phyloP scores from a whole-genome alignment of 2,888 invertebrate species.

The Drosophila borborema region DNA sequence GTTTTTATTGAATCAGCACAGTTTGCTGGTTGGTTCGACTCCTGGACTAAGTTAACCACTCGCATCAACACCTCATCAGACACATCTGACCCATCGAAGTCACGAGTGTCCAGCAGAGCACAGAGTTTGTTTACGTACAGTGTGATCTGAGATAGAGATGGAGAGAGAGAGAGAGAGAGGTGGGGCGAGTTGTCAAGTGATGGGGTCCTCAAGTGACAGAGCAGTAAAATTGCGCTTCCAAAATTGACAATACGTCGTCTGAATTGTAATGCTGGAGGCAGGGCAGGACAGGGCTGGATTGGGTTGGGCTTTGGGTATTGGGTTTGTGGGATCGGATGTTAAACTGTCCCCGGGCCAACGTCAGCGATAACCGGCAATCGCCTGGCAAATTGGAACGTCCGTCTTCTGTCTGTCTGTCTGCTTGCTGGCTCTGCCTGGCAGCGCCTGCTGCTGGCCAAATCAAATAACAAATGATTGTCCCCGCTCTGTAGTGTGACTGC shows the following conservation, averaged over 20 bases:
- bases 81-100: conserved; percentile 13
- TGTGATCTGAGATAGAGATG: conserved; percentile 16
- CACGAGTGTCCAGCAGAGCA: conserved; percentile 23
- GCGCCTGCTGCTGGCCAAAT: conserved; percentile 58
- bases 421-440: neutral
- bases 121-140: conserved; percentile 33
- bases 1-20: neutral
- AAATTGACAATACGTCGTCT: conserved; percentile 51
- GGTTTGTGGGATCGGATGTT: conserved; percentile 5
- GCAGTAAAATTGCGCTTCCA: conserved; percentile 49
- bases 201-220: conserved; percentile 30
- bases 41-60: conserved; percentile 9
- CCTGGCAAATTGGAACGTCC: conserved; percentile 62
- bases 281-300: neutral
- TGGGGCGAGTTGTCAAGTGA: conserved; percentile 3
- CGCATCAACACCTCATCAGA: conserved; percentile 49
- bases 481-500: conserved; percentile 16
- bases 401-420: conserved; percentile 40
- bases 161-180: conserved; percentile 7
- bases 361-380: conserved; percentile 60
- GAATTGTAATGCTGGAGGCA: conserved; percentile 17
- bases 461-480: conserved; percentile 74
- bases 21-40: conserved; percentile 1
- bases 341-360: conserved; percentile 36
- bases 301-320: neutral